Evolutionary conservation across 1,140 invertebrate species (phyloP).

Genomic region (Gonatopus flavifemur): DNA sequence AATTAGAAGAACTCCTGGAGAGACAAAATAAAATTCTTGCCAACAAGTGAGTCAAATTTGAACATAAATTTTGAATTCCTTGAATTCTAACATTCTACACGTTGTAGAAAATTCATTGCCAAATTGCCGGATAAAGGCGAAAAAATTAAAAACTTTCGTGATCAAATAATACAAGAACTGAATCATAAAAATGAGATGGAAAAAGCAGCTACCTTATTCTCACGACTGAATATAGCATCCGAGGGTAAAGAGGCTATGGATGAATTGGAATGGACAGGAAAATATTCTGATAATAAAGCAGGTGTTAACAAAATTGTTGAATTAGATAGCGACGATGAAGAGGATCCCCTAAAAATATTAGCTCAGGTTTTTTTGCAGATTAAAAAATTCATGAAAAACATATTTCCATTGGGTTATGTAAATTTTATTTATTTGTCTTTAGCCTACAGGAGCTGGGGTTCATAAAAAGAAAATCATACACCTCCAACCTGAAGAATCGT

Average conservation of each 20-base stretch:
- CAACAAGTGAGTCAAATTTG: constrained; percentile 53
- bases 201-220: constrained; percentile 61
- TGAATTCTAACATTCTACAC: background rate
- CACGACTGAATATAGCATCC: constrained; percentile 62
- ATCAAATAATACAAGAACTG: constrained; percentile 62
- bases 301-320: constrained; percentile 38
- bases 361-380: constrained; percentile 54
- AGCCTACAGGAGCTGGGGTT: constrained; percentile 57
- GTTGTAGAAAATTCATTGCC: constrained; percentile 50
- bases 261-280: constrained; percentile 70
- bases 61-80: background rate
- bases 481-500: constrained; percentile 56
- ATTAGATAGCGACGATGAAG: constrained; percentile 68
- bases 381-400: constrained; percentile 6
- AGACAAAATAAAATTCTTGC: constrained; percentile 57
- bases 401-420: constrained; percentile 6
- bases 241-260: constrained; percentile 62
- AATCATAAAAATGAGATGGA: constrained; percentile 62
- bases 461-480: constrained; percentile 64
- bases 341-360: constrained; percentile 68
- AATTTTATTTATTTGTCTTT: constrained; percentile 9
- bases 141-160: constrained; percentile 62
- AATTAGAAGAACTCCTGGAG: constrained; percentile 57
- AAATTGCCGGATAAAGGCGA: constrained; percentile 70
- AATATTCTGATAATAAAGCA: constrained; percentile 43